Percentiles rank a stretch among this genome's conserved stretches.
Evolutionary conservation across 2,113 vertebrate genomes (phyloP).

Genomic region (Symphodus melops): DNA sequence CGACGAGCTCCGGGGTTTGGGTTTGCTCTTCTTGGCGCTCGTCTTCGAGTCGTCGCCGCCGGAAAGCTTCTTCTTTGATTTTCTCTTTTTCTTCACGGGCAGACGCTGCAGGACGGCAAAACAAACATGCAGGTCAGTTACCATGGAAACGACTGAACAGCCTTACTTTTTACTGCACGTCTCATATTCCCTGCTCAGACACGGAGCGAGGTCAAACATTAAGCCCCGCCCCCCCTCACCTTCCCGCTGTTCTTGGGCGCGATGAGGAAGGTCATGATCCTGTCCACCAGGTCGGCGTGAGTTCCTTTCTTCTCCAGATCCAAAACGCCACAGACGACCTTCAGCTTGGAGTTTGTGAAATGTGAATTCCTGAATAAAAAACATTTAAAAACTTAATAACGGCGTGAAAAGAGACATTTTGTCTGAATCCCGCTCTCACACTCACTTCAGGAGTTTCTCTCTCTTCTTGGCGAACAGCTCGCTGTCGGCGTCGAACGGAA

Average conservation of each 20-base stretch:
- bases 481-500: constrained; percentile 91
- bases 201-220: no score
- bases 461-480: constrained; percentile 90
- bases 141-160: no score
- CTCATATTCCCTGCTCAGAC: no score
- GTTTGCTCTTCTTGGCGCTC: constrained; percentile 84
- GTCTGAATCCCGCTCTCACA: no score
- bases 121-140: not conserved
- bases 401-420: no score
- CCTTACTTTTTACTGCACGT: no score
- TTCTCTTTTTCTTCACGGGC: constrained; percentile 78
- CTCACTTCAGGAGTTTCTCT: constrained; percentile 92
- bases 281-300: constrained; percentile 89
- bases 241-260: constrained; percentile 93
- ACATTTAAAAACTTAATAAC: no score
- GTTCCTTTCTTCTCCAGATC: constrained; percentile 95
- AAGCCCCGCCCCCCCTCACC: constrained; percentile 71
- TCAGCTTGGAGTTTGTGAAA: constrained; percentile 85
- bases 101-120: constrained; percentile 70
- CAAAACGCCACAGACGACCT: constrained; percentile 91
- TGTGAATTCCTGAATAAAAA: constrained; percentile 45
- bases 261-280: constrained; percentile 92
- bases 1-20: constrained; percentile 82
- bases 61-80: constrained; percentile 72
- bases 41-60: constrained; percentile 61